Evolutionary conservation across 2,797 vertebrate species (phyloP), one percentile per base, ranked within the genome.

Genomic region (Muscicapa comitata): DNA sequence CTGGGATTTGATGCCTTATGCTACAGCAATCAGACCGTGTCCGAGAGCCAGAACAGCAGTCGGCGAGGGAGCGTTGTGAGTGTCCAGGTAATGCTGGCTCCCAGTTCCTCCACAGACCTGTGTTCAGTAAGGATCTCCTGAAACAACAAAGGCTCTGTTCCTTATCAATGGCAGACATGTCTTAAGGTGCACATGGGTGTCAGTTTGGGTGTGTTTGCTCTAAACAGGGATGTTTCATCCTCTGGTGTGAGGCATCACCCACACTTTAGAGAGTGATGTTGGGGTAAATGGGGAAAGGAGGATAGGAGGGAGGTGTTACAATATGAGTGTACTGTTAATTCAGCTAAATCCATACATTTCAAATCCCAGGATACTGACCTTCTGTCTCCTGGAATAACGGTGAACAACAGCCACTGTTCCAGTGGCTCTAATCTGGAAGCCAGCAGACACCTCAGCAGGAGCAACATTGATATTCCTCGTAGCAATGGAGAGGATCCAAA

Each of bases 1-100:
- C 98, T 99, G 97, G 99, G 98, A 2, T 99, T 99, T 6, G 99
- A 99, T 51, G 99, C 99, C 67, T 98, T 99, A 43, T 99, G 99
- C 98, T 99, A 98, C 98, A 99, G 98, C 98, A 99, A 98, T 74
- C 98, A 99, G 95, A 98, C 98, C 0, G 98, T 98, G 92, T 99
- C 98, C 0, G 99, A 99, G 95, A 99, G 99, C 95, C 99, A 99
- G 58, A 99, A 98, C 98, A 99, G 99, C 98, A 99, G 99, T 96
- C 98, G 99, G 24, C 98, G 99, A 28, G 99, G 99, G 90, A 99
- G 99, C 7, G 93, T 99, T 84, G 98, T 99, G 97, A 99, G 99
- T 11, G 98, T 99, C 13, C 99, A 99, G 99, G 99, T 99, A 95
- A 95, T 13, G 67, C 10, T 43, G 70, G 14, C 53, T 21, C 81